phyloP scores from a whole-genome alignment of 1,140 invertebrate genomes.

The Drosophila repletoides region DNA sequence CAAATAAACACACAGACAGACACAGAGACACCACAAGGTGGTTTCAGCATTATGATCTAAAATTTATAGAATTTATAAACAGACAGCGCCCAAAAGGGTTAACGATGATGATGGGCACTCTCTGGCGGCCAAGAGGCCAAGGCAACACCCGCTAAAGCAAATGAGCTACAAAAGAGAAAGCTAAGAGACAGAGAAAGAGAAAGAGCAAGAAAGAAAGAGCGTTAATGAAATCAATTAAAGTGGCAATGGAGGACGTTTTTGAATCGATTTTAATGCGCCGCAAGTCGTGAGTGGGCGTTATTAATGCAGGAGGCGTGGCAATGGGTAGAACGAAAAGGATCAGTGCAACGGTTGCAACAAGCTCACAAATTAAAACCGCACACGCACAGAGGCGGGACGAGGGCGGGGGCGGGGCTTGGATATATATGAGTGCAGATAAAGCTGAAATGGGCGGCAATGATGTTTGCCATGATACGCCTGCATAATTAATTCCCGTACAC shows the following conservation, averaged over 20 bases:
- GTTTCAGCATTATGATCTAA: constrained; percentile 71
- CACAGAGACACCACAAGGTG: constrained; percentile 3
- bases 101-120: constrained; percentile 40
- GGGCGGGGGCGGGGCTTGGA: neutral
- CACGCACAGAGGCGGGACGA: constrained; percentile 28
- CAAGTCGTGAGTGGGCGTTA: constrained; percentile 31
- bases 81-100: constrained; percentile 59
- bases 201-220: neutral
- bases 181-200: neutral
- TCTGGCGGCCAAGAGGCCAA: constrained; percentile 29
- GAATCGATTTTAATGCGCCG: constrained; percentile 49
- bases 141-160: constrained; percentile 8
- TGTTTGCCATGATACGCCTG: constrained; percentile 75
- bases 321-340: constrained; percentile 48
- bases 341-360: constrained; percentile 33
- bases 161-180: neutral
- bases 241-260: constrained; percentile 5
- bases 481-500: constrained; percentile 70
- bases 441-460: constrained; percentile 22
- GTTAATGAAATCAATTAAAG: constrained; percentile 44
- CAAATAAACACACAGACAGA: constrained; percentile 12
- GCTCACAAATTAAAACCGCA: constrained; percentile 74
- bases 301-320: constrained; percentile 26
- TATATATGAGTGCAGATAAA: neutral
- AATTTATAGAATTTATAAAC: constrained; percentile 79